A percentile compares a stretch with the other conserved stretches of the same genome.
Conservation (phyloP, 1,140 invertebrate species). For the Sminthurinus signatus region DNA sequence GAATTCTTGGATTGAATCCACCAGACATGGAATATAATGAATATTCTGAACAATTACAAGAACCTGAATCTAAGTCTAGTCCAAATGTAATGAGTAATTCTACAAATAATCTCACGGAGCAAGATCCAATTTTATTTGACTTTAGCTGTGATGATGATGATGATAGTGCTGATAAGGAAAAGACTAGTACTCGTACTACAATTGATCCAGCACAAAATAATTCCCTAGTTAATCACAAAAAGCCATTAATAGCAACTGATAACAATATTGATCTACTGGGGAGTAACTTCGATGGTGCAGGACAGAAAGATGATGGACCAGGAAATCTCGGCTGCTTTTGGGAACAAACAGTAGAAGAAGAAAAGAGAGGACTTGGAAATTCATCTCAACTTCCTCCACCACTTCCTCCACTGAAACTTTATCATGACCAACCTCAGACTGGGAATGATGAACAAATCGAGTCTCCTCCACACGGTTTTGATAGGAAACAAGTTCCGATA, state of each 20-base stretch:
- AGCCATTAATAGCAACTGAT: too few relatives aligned
- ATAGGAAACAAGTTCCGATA: neutral
- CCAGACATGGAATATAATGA: neutral
- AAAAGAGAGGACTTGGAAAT: neutral
- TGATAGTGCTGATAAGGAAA: neutral
- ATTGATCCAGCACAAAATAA: too few relatives aligned
- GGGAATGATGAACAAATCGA: neutral
- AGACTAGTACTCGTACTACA: neutral
- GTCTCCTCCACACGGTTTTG: neutral
- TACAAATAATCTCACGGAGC: neutral
- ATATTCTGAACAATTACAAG: neutral
- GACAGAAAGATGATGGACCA: too few relatives aligned
- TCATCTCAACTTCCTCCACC: neutral
- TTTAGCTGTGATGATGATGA: neutral
- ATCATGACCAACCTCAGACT: neutral
- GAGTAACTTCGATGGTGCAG: too few relatives aligned
- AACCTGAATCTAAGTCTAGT: neutral
- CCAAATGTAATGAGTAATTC: neutral
- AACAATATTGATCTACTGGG: too few relatives aligned
- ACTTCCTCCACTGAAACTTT: neutral
- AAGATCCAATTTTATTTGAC: neutral
- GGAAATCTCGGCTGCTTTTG: neutral
- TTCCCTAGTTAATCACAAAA: too few relatives aligned
- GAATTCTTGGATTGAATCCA: constrained; percentile 35
- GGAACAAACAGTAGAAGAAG: neutral